Conservation (phyloP, 37 sponge, comb jelly and placozoan genomes). For the Cladorhizidae sp. region DNA sequence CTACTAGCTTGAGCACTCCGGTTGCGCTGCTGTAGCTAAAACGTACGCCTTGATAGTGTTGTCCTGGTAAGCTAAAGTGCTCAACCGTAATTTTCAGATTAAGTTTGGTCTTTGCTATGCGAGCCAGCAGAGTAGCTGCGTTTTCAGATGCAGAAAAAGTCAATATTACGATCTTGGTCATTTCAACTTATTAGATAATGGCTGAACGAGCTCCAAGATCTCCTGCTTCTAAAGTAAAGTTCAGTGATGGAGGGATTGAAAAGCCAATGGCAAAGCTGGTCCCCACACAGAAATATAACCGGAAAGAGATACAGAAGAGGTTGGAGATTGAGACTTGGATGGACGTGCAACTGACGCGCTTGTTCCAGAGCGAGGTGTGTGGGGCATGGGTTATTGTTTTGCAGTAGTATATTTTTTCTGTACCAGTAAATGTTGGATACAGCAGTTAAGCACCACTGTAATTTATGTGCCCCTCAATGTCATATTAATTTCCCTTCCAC, state of each 20-base stretch:
- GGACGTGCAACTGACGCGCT: constrained; percentile 51
- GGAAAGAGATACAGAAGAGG: constrained; percentile 69
- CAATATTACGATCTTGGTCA: no score
- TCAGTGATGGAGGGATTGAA: constrained; percentile 24
- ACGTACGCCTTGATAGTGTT: no score
- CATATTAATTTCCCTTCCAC: no score
- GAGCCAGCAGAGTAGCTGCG: no score
- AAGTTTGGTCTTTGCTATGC: no score
- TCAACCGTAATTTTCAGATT: no score
- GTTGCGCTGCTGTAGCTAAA: no score
- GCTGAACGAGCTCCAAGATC: neutral
- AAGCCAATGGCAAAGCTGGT: constrained; percentile 7
- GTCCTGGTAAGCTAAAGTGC: no score
- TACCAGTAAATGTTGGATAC: neutral
- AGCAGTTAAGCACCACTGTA: no score
- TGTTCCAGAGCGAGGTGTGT: constrained; percentile 27
- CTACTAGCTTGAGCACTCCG: no score
- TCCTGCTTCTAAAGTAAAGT: constrained; percentile 43
- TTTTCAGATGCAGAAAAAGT: no score
- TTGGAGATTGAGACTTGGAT: constrained; percentile 80
- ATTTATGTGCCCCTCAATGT: no score
- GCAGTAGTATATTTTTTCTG: neutral
- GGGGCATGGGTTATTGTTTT: neutral
- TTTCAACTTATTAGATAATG: neutral
- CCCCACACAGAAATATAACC: constrained; percentile 67